These are phyloP conservation scores for Pelobates fuscus DNA, from an alignment of 2,113 vertebrate genomes.

Conservation along the genomic window DNA sequence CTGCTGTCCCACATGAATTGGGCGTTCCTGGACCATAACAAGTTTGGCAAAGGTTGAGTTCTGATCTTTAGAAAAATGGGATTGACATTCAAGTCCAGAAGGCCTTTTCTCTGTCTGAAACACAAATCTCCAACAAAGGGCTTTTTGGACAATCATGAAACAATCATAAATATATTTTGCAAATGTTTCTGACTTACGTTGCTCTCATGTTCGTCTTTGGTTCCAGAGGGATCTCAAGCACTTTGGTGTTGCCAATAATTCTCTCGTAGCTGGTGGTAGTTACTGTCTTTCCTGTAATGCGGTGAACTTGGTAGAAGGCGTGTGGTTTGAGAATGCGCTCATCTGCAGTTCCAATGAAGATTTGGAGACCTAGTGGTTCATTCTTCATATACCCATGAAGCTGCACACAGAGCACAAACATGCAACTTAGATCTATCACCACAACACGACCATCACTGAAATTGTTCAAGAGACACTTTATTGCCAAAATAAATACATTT, in stretches of 20 bases:
- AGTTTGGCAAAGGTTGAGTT: no score
- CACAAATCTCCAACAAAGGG: no score
- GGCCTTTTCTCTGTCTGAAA: no score
- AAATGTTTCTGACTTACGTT: constrained; percentile 79
- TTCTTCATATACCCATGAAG: constrained; percentile 93
- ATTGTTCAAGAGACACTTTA: no score
- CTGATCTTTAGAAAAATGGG: no score
- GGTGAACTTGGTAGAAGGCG: constrained; percentile 97
- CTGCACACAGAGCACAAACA: constrained; percentile 58
- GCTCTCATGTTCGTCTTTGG: constrained; percentile 98
- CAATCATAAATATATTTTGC: no score
- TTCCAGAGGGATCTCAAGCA: constrained; percentile 93
- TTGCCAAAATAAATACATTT: neutral
- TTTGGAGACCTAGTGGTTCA: constrained; percentile 92
- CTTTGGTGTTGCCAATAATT: constrained; percentile 89
- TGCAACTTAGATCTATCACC: neutral
- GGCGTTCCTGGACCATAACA: no score
- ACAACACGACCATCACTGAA: no score
- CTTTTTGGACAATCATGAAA: no score
- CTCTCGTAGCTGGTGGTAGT: constrained; percentile 97
- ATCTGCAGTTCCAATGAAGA: constrained; percentile 96
- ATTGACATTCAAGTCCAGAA: no score
- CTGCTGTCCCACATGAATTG: no score
- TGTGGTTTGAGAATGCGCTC: constrained; percentile 96
- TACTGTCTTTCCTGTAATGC: constrained; percentile 95